phyloP scores from a whole-genome alignment of 1,140 invertebrate species.

The Lepidurus arcticus region DNA sequence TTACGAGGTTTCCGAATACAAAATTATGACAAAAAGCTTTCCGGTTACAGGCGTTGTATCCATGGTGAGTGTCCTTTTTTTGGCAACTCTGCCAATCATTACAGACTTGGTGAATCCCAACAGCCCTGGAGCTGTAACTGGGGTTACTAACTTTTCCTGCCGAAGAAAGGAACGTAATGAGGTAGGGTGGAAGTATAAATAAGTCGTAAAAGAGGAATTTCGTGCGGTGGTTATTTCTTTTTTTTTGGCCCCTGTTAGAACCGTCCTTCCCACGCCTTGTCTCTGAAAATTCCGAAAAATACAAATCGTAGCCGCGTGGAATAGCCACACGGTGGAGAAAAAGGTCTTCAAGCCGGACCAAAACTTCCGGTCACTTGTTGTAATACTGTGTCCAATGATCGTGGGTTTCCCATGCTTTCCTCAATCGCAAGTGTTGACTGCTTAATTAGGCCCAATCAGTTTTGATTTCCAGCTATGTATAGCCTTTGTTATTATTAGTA shows the following conservation, averaged over 20 bases:
- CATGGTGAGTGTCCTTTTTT: not conserved
- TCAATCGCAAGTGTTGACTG: not conserved
- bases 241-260: not conserved
- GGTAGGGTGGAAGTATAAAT: conserved; percentile 13
- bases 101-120: not conserved
- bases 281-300: not conserved
- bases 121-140: not conserved
- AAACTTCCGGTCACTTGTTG: conserved; percentile 7
- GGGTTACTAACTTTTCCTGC: conserved; percentile 18
- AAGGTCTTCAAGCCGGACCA: conserved; percentile 7
- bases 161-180: not conserved
- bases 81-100: not conserved
- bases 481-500: too few species aligned
- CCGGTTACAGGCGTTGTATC: not conserved
- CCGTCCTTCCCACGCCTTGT: not conserved
- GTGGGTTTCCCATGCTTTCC: not conserved
- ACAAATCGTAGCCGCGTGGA: not conserved
- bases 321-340: not conserved
- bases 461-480: not conserved
- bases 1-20: not conserved
- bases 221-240: conserved; percentile 1
- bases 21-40: not conserved
- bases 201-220: conserved; percentile 16
- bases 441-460: not conserved
- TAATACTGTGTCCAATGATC: not conserved